Base-by-base conservation (phyloP, 2,113 vertebrate species). In the Melozone crissalis region DNA sequence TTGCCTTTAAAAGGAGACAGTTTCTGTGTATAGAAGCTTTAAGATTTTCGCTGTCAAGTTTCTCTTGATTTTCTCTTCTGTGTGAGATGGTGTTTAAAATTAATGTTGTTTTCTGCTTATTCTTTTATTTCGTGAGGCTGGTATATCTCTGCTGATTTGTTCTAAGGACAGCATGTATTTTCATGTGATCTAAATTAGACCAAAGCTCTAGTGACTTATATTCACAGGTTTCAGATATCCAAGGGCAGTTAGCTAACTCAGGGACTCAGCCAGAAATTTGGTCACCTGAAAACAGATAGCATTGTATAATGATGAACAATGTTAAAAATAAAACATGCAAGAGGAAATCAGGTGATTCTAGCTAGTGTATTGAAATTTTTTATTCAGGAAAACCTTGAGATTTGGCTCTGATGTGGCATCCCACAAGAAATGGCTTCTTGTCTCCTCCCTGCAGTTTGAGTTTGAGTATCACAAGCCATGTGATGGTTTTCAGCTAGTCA, bases 171-270 rank as follows among this genome's bases (percentile, higher is more conserved):
- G 62, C 35, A 22, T 82, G 41, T 33, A n/a, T 58, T 81, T 93
- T 69, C 63, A 57, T 61, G 71, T 1, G 11, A 37, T 89, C 81
- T 87, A 84, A 95, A 77, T 84, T 49, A 94, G 90, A 72, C 39
- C 1, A 5, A 85, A 89, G 62, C n/a, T 90, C 17, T 69, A 54
- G 67, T 88, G 85, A 86, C 94, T 81, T 81, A 28, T 46, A 89
- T 37, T 82, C 54, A 79, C 54, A 62, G 87, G 62, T 87, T 94
- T 94, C 71, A 73, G 78, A 69, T 94, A 79, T 79, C 62, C 76
- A 83, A 90, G 82, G 82, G n/a, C 75, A 93, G 71, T 33, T 85
- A 81, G 46, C 68, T 84, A 74, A 84, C 65, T 51, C 75, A 69
- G 71, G 58, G 88, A 41, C 62, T 58, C 67, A 28, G 71, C 7